phyloP scores from a whole-genome alignment of 2,888 invertebrate species.

The Tuberolachnus salignus region DNA sequence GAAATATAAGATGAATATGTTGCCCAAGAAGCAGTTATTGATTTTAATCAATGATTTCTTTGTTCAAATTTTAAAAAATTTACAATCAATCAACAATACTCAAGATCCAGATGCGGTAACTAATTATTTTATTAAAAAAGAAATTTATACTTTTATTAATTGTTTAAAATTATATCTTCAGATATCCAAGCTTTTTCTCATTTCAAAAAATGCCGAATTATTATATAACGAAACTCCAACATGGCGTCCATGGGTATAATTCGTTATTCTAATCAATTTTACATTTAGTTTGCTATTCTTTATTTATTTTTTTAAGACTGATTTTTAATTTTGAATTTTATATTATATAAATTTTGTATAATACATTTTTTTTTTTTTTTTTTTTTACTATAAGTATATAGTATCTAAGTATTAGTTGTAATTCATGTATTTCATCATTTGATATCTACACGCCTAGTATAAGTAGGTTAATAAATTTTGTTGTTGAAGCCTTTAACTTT shows the following conservation, averaged over 20 bases:
- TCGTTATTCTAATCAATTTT: neutral
- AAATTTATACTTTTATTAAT: too few relatives aligned
- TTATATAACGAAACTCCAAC: conserved; percentile 8
- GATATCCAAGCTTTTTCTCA: conserved; percentile 10
- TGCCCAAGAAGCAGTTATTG: neutral
- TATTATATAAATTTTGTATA: neutral
- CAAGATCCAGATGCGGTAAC: too few relatives aligned
- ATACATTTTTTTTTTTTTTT: neutral
- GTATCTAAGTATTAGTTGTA: too few relatives aligned
- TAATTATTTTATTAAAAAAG: too few relatives aligned
- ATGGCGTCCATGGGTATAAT: conserved; percentile 42
- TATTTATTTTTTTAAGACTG: neutral
- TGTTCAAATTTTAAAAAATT: too few relatives aligned
- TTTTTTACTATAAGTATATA: too few relatives aligned
- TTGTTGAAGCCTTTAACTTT: too few relatives aligned
- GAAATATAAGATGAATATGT: neutral
- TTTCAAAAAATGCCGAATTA: neutral
- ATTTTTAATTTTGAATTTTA: neutral
- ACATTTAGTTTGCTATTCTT: neutral
- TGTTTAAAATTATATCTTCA: conserved; percentile 11
- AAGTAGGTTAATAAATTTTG: too few relatives aligned
- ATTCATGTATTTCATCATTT: too few relatives aligned
- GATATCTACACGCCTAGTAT: too few relatives aligned
- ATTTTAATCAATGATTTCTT: neutral
- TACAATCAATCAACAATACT: too few relatives aligned